Percentiles rank a stretch among this genome's conserved stretches.
Evolutionary conservation across 2,797 vertebrate species (phyloP).

Genomic region (Pterois miles): DNA sequence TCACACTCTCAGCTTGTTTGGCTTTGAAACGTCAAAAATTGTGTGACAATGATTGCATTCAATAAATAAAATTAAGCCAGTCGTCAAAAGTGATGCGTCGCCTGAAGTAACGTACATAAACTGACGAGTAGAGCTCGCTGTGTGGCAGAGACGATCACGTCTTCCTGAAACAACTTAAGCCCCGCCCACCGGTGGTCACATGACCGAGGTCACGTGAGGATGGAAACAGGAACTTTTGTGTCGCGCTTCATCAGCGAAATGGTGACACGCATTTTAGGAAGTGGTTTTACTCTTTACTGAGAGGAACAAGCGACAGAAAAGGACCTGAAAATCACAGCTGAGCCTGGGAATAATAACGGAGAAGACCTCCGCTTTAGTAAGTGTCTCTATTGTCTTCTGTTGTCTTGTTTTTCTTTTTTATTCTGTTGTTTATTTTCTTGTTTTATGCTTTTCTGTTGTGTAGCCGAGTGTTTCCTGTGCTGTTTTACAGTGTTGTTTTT

Average conservation of each 20-base stretch:
- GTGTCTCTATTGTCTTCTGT: not conserved
- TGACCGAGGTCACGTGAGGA: slow-evolving; percentile 46
- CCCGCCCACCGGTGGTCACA: slow-evolving; percentile 42
- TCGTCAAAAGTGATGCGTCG: not conserved
- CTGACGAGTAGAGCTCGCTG: rapidly evolving
- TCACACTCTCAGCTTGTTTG: not conserved
- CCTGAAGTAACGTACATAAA: not conserved
- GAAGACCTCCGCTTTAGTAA: slow-evolving; percentile 3
- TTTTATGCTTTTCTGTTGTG: not conserved
- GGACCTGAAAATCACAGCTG: slow-evolving; percentile 42
- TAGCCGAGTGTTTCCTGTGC: not conserved
- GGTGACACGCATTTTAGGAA: not conserved
- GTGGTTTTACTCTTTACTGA: slow-evolving; percentile 9
- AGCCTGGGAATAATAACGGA: not conserved
- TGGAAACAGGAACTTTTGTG: slow-evolving; percentile 6
- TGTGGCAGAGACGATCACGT: rapidly evolving
- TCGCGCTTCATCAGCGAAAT: not conserved
- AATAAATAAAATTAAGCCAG: rapidly evolving
- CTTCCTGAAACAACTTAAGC: slow-evolving; percentile 60
- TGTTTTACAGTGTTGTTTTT: not conserved
- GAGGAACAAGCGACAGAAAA: not conserved
- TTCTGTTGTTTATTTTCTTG: not conserved
- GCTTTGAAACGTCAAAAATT: too few relatives aligned
- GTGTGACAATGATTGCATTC: too few relatives aligned
- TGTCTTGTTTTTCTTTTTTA: too few relatives aligned